These are phyloP conservation scores for Varecia variegata DNA, from an alignment of 2,797 vertebrate genomes.

Conservation along the genomic window DNA sequence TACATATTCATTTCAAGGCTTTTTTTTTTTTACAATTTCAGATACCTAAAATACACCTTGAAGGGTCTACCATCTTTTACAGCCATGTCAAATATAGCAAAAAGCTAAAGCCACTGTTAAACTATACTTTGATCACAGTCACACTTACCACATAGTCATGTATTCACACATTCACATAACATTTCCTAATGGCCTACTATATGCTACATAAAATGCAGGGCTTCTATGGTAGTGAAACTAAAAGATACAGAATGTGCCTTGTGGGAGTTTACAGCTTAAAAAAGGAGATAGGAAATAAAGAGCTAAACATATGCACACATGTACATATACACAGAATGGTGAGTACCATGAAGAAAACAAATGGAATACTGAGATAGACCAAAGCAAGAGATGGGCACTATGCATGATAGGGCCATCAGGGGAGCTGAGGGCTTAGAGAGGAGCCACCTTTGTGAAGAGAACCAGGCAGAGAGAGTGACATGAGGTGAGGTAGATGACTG, in stretches of 20 bases:
- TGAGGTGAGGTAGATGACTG: neutral
- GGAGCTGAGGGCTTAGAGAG: neutral
- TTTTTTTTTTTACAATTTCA: neutral
- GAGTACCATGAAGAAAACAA: neutral
- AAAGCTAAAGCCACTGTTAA: slow-evolving; percentile 1
- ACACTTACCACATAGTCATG: neutral
- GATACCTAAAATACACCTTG: neutral
- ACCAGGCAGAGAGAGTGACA: neutral
- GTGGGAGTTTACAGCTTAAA: neutral
- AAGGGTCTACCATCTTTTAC: neutral
- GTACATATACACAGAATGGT: neutral
- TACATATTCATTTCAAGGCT: neutral
- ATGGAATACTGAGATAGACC: neutral
- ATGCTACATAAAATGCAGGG: neutral
- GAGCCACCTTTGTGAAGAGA: neutral
- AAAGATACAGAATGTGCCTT: neutral
- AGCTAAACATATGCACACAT: neutral
- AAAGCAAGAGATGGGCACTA: neutral
- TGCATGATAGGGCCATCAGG: accelerated
- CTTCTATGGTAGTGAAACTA: neutral
- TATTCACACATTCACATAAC: neutral
- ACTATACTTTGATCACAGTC: neutral
- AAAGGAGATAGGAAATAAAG: neutral
- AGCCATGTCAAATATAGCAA: neutral
- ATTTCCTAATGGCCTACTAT: neutral